Evolutionary conservation across 2,888 invertebrate species (phyloP), one percentile per base, ranked within the genome.

Genomic region (Melanophora roralis): DNA sequence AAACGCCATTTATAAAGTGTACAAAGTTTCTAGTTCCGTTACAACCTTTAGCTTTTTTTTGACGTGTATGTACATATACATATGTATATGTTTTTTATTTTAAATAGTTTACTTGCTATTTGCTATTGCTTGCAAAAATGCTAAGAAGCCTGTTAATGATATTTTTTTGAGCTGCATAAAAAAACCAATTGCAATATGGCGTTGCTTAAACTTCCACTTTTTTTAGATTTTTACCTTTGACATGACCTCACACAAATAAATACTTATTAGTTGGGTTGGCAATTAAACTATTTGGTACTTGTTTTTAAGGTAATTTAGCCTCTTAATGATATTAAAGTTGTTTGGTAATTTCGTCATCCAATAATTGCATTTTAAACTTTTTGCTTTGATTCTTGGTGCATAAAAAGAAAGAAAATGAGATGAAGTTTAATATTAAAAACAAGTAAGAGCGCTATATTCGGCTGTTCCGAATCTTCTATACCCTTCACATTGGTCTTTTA

Each of bases 161-260:
- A 38, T 62, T 19, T 34, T 1, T 21, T 53, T 14, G 45, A n/a
- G 14, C 14, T 9, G 9, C 19, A 57, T n/a, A 45, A 34, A 59
- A 32, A 59, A 16, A 57, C 9, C 67, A 72, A 55, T 72, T 72
- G 49, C 51, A 75, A 60, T 75, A 57, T 62, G 62, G 62, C 38
- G 72, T 43, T 72, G 32, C 45, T 53, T 76, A 43, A 43, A 62
- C 78, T 69, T 59, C 65, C 74, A 60, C 47, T n/a, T 74, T 65
- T 51, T 67, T 12, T 21, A 16, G n/a, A 2, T n/a, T 68, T 36
- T 19, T 32, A 32, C 27, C 16, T 65, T 34, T 67, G 53, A 69
- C 64, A 79, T 65, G 65, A 75, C 79, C 79, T 67, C 74, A 40
- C 65, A 69, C 74, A 74, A 79, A 53, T 65, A 40, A 45, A 74